phyloP scores from a whole-genome alignment of 37 sponge, comb jelly and placozoan genomes.

The Tethya wilhelma region DNA sequence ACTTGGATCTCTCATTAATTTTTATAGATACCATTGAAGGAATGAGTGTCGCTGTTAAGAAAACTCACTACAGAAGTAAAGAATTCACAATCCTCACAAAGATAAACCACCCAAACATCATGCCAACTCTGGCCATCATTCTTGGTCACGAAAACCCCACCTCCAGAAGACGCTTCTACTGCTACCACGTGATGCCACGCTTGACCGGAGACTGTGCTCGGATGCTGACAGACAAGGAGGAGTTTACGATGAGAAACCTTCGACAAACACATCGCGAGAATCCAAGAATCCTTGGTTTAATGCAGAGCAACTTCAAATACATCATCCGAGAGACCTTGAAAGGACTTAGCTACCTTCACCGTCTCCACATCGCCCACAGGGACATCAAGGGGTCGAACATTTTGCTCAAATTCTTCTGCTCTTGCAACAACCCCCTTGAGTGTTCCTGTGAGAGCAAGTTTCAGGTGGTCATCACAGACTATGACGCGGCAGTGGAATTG shows the following conservation, averaged over 20 bases:
- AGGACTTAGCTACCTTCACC: constrained; percentile 31
- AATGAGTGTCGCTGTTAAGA: constrained; percentile 14
- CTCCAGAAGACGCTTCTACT: constrained; percentile 24
- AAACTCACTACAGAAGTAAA: constrained; percentile 39
- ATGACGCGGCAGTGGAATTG: constrained; percentile 43
- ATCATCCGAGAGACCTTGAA: constrained; percentile 11
- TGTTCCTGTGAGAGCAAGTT: constrained; percentile 30
- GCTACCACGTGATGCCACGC: constrained; percentile 57
- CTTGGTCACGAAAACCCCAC: constrained; percentile 43
- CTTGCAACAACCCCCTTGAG: constrained; percentile 1
- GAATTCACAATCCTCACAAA: constrained; percentile 32
- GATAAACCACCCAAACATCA: constrained; percentile 46
- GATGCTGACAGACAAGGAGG: constrained; percentile 13
- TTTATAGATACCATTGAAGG: not conserved
- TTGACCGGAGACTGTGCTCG: constrained; percentile 34
- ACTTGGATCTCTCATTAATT: too few species aligned
- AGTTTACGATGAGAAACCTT: constrained; percentile 14
- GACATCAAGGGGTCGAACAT: constrained; percentile 50
- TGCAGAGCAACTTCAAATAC: constrained; percentile 33
- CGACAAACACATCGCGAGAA: constrained; percentile 11
- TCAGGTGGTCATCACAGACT: constrained; percentile 37
- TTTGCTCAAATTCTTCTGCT: constrained; percentile 24
- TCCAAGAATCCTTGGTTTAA: constrained; percentile 13
- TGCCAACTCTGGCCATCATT: constrained; percentile 43
- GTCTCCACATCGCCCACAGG: constrained; percentile 25